Base-by-base conservation (phyloP, 2,797 vertebrate genomes). In the Cygnus olor region DNA sequence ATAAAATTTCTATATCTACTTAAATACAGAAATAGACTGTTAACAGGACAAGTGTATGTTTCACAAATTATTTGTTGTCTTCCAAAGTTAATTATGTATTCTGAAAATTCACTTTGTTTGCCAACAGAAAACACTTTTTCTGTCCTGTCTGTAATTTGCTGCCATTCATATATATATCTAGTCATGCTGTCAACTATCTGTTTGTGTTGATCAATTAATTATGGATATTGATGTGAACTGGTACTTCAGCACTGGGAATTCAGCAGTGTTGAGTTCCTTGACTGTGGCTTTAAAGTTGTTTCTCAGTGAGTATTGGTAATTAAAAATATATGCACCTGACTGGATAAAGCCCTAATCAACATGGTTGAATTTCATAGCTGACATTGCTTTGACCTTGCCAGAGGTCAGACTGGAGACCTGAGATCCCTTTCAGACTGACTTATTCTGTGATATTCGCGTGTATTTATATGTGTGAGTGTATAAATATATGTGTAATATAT, bases 161-260 rank as follows among this genome's bases (percentile, higher is more conserved):
- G 14, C 38, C 15, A 1, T 64, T 72, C 24, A 25, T 63, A 17
- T 49, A 24, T 64, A 24, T 24, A 38, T 92, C 19, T 61, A 63
- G 19, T 66, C 36, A 6, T 32, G 7, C 30, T 76, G 64, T 51
- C 3, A 6, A 14, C 20, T 60, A 0, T 42, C 27, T 69, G 14
- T 64, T 20, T 84, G 4, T 56, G 49, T 42, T 85, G 61, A 64
- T 4, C 40, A 27, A 53, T 36, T 66, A 10, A 9, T 11, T 10
- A 9, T 0, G 0, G 25, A 6, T 56, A 8, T 27, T 82, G 64
- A 40, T 0, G 0, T 28, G 34, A 63, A 7, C 40, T 36, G 4
- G 3, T 28, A 5, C 24, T 81, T 47, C 21, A 17, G 0, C 1
- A 2, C 0, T 44, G 60, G 34, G 57, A 60, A 10, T 72, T 69